phyloP scores from a whole-genome alignment of 2,888 invertebrate genomes.

The Melinaea menophilus region DNA sequence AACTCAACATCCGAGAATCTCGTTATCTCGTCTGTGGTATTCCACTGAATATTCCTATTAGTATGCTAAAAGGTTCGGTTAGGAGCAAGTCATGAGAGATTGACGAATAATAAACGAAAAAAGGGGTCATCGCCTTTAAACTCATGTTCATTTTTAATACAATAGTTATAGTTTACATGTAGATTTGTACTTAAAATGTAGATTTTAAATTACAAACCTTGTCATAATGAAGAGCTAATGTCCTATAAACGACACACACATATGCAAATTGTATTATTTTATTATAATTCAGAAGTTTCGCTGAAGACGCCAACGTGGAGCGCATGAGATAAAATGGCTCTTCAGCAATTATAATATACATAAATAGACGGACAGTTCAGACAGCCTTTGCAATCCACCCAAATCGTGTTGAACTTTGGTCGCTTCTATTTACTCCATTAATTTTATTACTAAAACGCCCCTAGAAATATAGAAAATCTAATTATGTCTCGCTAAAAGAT shows the following conservation, averaged over 20 bases:
- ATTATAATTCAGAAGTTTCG: too few species aligned
- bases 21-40: constrained; percentile 45
- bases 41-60: constrained; percentile 49
- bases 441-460: constrained; percentile 11
- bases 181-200: too few species aligned
- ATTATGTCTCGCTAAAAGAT: constrained; percentile 12
- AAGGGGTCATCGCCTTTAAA: too few species aligned
- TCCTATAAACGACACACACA: too few species aligned
- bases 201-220: too few species aligned
- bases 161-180: too few species aligned
- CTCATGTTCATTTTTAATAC: too few species aligned
- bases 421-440: constrained; percentile 6
- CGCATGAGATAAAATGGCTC: constrained; percentile 20
- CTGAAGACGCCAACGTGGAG: neutral
- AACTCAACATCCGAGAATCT: constrained; percentile 42
- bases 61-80: constrained; percentile 52
- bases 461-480: constrained; percentile 12
- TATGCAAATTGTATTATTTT: too few species aligned
- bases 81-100: constrained; percentile 22
- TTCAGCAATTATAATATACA: constrained; percentile 25
- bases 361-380: constrained; percentile 9
- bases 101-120: constrained; percentile 26
- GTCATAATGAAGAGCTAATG: too few species aligned
- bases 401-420: constrained; percentile 6
- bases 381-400: constrained; percentile 5